These are phyloP conservation scores for Brachionus manjavacas DNA, from an alignment of 1,140 invertebrate genomes.

Conservation along the genomic window DNA sequence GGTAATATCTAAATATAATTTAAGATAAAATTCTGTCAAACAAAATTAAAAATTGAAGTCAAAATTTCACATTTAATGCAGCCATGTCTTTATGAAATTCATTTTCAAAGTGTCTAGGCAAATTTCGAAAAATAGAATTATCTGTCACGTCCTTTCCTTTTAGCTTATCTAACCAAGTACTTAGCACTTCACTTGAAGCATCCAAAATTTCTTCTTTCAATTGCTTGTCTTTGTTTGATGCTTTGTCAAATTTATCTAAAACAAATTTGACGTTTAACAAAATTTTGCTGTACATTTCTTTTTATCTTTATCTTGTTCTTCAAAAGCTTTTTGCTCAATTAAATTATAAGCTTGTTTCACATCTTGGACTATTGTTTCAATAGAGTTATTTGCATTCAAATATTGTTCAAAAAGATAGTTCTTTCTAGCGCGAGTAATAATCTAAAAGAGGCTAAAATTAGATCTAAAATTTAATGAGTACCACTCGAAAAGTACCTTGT, in stretches of 20 bases:
- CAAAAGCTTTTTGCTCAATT: constrained; percentile 46
- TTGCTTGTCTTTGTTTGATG: neutral
- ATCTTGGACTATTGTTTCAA: constrained; percentile 16
- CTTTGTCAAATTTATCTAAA: neutral
- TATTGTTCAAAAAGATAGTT: constrained; percentile 84
- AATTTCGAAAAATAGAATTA: constrained; percentile 78
- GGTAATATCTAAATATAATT: constrained; percentile 67
- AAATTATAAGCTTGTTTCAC: constrained; percentile 64
- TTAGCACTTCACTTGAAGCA: constrained; percentile 75
- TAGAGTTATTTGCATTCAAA: neutral
- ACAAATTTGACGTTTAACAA: constrained; percentile 44
- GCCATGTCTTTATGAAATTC: constrained; percentile 96
- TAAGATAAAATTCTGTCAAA: neutral
- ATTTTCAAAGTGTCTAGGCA: constrained; percentile 83
- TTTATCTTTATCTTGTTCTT: constrained; percentile 46
- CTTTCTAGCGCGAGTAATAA: constrained; percentile 88
- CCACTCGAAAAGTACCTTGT: constrained; percentile 65
- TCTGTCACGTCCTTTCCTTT: constrained; percentile 75
- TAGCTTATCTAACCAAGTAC: constrained; percentile 84
- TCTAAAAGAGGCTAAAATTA: constrained; percentile 57
- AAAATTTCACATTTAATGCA: constrained; percentile 73
- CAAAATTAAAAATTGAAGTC: neutral
- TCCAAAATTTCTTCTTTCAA: neutral
- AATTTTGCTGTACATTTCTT: constrained; percentile 42
- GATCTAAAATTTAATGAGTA: neutral